Percentiles rank a stretch among this genome's conserved stretches.
These are phyloP conservation scores for Melanotaenia parkinsoni DNA, from an alignment of 2,797 vertebrate species.

Conservation along the genomic window DNA sequence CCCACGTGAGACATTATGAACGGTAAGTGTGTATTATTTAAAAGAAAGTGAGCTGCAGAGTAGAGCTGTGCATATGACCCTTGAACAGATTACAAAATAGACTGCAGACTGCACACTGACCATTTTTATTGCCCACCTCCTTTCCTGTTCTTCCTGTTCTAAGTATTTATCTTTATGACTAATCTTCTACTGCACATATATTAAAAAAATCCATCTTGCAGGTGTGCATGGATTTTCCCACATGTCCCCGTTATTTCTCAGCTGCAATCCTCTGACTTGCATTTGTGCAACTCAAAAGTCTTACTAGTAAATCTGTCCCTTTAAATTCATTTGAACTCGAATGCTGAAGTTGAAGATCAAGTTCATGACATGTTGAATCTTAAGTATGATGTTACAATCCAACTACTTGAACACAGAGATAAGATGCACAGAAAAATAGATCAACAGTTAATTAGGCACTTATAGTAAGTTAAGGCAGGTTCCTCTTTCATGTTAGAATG, in stretches of 20 bases:
- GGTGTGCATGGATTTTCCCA: neutral
- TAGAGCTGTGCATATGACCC: too few relatives aligned
- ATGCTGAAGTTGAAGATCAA: too few relatives aligned
- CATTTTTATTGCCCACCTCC: neutral
- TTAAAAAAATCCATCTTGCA: neutral
- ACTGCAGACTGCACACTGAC: neutral
- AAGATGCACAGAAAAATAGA: neutral
- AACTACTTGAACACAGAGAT: neutral
- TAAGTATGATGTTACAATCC: neutral
- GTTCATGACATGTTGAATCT: neutral
- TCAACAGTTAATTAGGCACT: neutral
- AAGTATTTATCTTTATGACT: neutral
- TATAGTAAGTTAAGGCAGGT: neutral
- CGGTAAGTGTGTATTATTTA: neutral
- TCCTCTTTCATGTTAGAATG: slow-evolving; percentile 8
- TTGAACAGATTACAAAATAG: neutral
- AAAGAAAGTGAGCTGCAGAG: neutral
- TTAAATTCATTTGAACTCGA: neutral
- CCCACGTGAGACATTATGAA: neutral
- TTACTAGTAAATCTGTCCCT: neutral
- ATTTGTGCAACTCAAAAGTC: neutral
- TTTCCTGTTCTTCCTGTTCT: neutral
- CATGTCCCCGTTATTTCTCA: neutral
- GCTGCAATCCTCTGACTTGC: neutral
- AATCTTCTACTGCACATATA: neutral